Percentiles rank a stretch among this genome's conserved stretches.
These are phyloP conservation scores for Anneissia japonica DNA, from an alignment of 35 echinoderm and acorn worm species.

Conservation along the genomic window DNA sequence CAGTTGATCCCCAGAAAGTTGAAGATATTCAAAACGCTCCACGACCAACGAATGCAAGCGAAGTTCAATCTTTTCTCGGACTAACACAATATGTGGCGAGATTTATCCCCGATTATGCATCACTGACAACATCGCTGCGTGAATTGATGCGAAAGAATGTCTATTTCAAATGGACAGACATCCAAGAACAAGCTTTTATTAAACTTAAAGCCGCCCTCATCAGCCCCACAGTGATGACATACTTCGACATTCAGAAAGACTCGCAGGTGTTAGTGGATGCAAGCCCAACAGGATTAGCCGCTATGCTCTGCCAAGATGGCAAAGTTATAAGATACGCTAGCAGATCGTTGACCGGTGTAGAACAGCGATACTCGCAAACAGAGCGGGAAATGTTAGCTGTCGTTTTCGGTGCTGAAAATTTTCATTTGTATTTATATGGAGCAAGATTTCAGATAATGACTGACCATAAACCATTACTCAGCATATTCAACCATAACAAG, in stretches of 20 bases:
- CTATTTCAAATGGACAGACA: conserved; percentile 34
- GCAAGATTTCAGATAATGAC: conserved; percentile 30
- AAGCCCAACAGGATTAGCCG: conserved; percentile 32
- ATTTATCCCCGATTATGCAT: conserved; percentile 23
- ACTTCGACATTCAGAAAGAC: conserved; percentile 23
- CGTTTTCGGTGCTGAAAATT: conserved; percentile 38
- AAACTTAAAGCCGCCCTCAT: conserved; percentile 22
- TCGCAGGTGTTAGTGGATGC: conserved; percentile 42
- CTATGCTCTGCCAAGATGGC: conserved; percentile 7
- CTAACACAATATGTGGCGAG: too few relatives aligned
- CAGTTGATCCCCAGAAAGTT: too few relatives aligned
- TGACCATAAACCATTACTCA: conserved; percentile 36
- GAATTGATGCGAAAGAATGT: conserved; percentile 12
- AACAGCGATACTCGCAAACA: conserved; percentile 47
- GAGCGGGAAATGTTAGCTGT: conserved; percentile 41
- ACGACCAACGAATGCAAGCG: too few relatives aligned
- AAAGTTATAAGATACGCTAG: conserved; percentile 39
- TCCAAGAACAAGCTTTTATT: conserved; percentile 23
- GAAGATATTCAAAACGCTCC: too few relatives aligned
- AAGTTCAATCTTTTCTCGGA: too few relatives aligned
- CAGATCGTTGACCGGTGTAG: conserved; percentile 22
- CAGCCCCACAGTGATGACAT: conserved; percentile 31
- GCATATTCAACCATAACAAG: conserved; percentile 11
- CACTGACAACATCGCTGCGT: conserved; percentile 13
- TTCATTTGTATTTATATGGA: conserved; percentile 53